Evolutionary conservation across 2,113 vertebrate species (phyloP), one percentile per base, ranked within the genome.

Genomic region (Zosterops lateralis): DNA sequence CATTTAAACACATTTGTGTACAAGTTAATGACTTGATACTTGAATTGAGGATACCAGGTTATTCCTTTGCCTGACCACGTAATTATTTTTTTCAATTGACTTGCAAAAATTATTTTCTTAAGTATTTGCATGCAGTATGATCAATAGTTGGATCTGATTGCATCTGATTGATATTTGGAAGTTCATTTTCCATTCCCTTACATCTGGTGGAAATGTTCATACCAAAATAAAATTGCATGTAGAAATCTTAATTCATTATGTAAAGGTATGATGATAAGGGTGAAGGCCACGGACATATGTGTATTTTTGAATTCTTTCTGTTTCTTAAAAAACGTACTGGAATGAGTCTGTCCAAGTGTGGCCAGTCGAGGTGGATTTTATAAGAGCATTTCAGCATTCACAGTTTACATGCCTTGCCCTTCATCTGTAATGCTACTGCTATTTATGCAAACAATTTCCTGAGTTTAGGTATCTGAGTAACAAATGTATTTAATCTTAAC

Each of bases 241-340:
- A 13, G 50, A 85, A 57, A 67, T 70, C 12, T 62, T 76, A 50
- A 73, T 71, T 70, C 6, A 14, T 58, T 74, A 50, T 13, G 9
- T 78, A 48, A 86, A 83, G 17, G 21, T 71, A 9, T 42, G 14
- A 7, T 16, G 11, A 9, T 66, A 65, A 53, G n/a, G 58, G n/a
- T 68, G 4, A 54, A 67, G 32, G 53, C 42, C 0, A 2, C 8
- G 40, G 67, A 17, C 1, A 1, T 3, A 4, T 1, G 0, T 56
- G 17, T 40, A 67, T 8, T 34, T 72, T 51, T 42, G 24, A 85
- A 47, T 62, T 78, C 11, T 47, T 67, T 47, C 3, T 60, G 17
- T 66, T 93, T 85, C 60, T 66, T 76, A n/a, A 84, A 81, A 67
- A 12, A 7, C 0, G 2, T 36, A 18, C 4, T 64, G 18, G 26